Evolutionary conservation across 2,113 vertebrate genomes (phyloP), one percentile per base, ranked within the genome.

Genomic region (Pelvicachromis taeniatus): DNA sequence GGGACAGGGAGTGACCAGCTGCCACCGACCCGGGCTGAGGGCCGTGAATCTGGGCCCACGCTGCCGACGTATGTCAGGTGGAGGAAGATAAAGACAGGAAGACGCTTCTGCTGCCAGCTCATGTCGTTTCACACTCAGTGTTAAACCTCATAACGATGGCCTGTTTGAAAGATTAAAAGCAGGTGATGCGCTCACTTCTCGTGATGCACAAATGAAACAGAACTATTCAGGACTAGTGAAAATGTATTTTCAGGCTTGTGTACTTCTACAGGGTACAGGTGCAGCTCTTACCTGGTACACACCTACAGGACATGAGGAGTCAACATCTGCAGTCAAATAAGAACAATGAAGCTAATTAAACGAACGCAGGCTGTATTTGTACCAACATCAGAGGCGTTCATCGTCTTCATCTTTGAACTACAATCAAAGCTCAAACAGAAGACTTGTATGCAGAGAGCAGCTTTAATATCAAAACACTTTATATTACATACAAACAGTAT

Each of bases 401-500:
- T 16, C 8, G 26, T 26, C 48, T 48, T 45, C 13, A 45, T 70
- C 17, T 29, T 73, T 29, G 42, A 73, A 7, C 23, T 29, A 48
- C 17, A 73, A 19, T 73, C 42, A 54, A 19, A 77, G 19, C 26
- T 54, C 53, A 13, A 48, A 80, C 38, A n/a, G 4, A 61, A 16
- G 4, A 12, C 4, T 14, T 53, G 6, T 75, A 89, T 2, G 83
- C 87, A 91, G 19, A 91, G 17, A 48, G 2, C 5, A 4, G 4
- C 53, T 89, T 94, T 93, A 94, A 88, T 93, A 89, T 75, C 19
- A 88, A 56, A 42, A 82, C 3, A 2, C 17, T n/a, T 50, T 83
- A 84, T 86, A 79, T 87, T 84, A 91, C 82, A 91, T 56, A 70
- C 87, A 82, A 87, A 86, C 50, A 56, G 38, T 92, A 92, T 89